Conservation (phyloP, 2,113 vertebrate genomes). For the Sceloporus tristichus region DNA sequence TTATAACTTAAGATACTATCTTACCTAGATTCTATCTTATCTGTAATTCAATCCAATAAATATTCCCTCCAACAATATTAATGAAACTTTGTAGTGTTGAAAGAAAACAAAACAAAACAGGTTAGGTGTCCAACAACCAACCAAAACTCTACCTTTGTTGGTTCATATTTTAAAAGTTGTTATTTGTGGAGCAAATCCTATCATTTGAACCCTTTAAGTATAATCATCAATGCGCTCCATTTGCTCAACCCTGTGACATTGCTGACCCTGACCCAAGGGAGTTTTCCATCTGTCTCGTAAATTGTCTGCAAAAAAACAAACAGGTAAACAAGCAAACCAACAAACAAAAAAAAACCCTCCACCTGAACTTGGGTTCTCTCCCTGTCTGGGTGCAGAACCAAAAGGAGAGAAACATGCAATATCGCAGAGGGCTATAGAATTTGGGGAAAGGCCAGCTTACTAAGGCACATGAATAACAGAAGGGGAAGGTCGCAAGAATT, state of each 20-base stretch:
- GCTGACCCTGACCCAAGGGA: conserved; percentile 22
- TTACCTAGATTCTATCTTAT: not conserved
- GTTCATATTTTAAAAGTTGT: conserved; percentile 35
- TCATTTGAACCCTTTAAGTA: conserved; percentile 1
- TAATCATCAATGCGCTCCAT: conserved; percentile 28
- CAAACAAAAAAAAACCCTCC: conserved; percentile 19
- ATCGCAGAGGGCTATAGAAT: not conserved
- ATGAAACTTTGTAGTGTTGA: not conserved
- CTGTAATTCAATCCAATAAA: not conserved
- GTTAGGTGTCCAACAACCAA: conserved; percentile 4
- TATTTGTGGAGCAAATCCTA: conserved; percentile 25
- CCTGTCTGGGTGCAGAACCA: not conserved
- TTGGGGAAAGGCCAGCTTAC: not conserved
- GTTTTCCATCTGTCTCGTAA: conserved; percentile 17
- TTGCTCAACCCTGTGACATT: not conserved
- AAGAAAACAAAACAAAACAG: conserved; percentile 19
- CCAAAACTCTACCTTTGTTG: conserved; percentile 35
- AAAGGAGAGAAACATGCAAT: not conserved
- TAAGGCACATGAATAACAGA: not conserved
- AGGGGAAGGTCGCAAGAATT: no score
- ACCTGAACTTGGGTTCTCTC: not conserved
- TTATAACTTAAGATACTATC: not conserved
- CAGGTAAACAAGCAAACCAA: conserved; percentile 15
- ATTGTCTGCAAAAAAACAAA: conserved; percentile 43
- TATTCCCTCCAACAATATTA: not conserved